Base-by-base conservation (phyloP, 2,888 invertebrate species). In the Odontothrips loti region DNA sequence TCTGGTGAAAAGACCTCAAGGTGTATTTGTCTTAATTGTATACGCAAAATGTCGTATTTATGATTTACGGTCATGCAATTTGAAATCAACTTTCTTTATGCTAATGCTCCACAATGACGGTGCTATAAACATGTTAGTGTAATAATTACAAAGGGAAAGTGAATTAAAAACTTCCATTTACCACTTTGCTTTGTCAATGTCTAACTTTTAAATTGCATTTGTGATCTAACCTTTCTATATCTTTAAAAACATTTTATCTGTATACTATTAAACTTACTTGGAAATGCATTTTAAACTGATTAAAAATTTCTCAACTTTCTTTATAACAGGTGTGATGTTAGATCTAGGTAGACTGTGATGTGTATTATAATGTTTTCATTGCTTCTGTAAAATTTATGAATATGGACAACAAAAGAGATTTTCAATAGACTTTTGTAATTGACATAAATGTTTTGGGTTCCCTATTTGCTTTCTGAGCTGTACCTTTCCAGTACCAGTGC, bases 281-380 rank as follows among this genome's bases (percentile, higher is more conserved):
- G 6, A 58, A n/a, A n/a, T 58, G 58, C 58, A 58, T 58, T 58
- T 58, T 4, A 10, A 75, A 27, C 23, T 75, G 34, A 43, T 43
- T 43, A 43, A 27, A 75, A 75, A 27, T 75, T 75, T 75, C 68
- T 27, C 9, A 27, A 27, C 68, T 12, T 75, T 75, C 23, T 75
- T 75, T 75, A 75, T 75, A 75, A 75, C 68, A 75, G 68, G 68
- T 75, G 68, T 75, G 68, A 75, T 75, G 68, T 75, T 75, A 75
- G 68, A 75, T 75, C 68, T 75, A 75, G 68, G 68, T 75, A 75
- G 68, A 75, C 68, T 75, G 68, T 75, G 68, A 75, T 75, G 23
- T 75, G 68, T 75, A 75, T 75, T 27, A 75, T 75, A 75, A 75
- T 75, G n/a, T 75, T 75, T 68, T 75, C 68, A 75, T 12, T 75